These are phyloP conservation scores for Halictus ligatus DNA, from an alignment of 2,888 invertebrate species.

Conservation along the genomic window DNA sequence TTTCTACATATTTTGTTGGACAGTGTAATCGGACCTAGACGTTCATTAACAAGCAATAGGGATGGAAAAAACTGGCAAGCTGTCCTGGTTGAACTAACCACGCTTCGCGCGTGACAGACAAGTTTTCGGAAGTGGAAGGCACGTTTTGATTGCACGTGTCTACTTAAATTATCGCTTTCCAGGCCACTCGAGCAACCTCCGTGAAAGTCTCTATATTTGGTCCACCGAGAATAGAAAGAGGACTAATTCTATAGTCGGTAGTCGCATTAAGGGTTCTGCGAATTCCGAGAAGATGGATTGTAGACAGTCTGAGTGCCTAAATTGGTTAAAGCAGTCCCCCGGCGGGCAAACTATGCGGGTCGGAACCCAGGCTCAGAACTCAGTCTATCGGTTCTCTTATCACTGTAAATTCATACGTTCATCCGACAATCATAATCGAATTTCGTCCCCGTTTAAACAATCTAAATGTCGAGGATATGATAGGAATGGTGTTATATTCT, in stretches of 20 bases:
- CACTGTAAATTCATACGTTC: neutral
- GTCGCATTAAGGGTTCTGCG: neutral
- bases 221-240: neutral
- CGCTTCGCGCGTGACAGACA: neutral
- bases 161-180: neutral
- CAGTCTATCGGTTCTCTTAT: neutral
- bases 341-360: neutral
- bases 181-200: neutral
- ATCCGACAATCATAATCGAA: neutral
- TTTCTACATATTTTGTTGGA: too few species aligned
- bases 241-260: conserved; percentile 3
- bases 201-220: neutral
- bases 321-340: neutral
- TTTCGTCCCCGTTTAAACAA: neutral
- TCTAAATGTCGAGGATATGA: too few species aligned
- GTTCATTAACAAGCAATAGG: neutral
- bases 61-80: neutral
- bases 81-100: neutral
- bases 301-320: conserved; percentile 12
- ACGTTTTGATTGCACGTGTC: neutral
- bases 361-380: neutral
- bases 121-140: neutral
- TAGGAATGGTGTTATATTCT: too few species aligned
- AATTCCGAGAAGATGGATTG: conserved; percentile 7
- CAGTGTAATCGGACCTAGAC: neutral